These are phyloP conservation scores for Polypterus senegalus DNA, from an alignment of 2,113 vertebrate species.

Conservation along the genomic window DNA sequence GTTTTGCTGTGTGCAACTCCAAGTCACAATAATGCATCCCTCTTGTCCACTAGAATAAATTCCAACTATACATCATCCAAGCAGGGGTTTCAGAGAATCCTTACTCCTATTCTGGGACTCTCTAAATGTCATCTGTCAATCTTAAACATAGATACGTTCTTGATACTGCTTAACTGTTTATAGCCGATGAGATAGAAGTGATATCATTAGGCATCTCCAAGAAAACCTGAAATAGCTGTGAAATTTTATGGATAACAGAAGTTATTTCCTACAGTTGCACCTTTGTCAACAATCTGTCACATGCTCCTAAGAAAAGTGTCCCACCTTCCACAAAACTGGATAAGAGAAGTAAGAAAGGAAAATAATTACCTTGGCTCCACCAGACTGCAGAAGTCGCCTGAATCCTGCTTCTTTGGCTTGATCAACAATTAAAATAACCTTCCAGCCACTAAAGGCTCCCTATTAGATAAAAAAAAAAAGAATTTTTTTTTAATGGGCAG, in stretches of 20 bases:
- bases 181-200: background rate
- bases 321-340: background rate
- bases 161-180: background rate
- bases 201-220: background rate
- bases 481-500: background rate
- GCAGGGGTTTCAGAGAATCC: too few relatives aligned
- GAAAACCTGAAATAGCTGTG: background rate
- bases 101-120: too few relatives aligned
- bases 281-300: too few relatives aligned
- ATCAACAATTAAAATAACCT: constrained; percentile 85
- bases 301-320: background rate
- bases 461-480: constrained; percentile 24
- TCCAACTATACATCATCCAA: too few relatives aligned
- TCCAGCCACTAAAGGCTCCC: constrained; percentile 96
- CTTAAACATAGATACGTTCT: too few relatives aligned
- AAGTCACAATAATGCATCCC: too few relatives aligned
- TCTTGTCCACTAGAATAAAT: too few relatives aligned
- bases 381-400: constrained; percentile 82
- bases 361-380: constrained; percentile 70
- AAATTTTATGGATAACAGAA: background rate
- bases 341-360: background rate
- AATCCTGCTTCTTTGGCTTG: constrained; percentile 82
- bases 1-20: too few relatives aligned
- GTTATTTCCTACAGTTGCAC: too few relatives aligned
- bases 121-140: too few relatives aligned